Percentiles rank a stretch among this genome's conserved stretches.
Evolutionary conservation across 2,113 vertebrate genomes (phyloP).

Genomic region (Passer montanus): DNA sequence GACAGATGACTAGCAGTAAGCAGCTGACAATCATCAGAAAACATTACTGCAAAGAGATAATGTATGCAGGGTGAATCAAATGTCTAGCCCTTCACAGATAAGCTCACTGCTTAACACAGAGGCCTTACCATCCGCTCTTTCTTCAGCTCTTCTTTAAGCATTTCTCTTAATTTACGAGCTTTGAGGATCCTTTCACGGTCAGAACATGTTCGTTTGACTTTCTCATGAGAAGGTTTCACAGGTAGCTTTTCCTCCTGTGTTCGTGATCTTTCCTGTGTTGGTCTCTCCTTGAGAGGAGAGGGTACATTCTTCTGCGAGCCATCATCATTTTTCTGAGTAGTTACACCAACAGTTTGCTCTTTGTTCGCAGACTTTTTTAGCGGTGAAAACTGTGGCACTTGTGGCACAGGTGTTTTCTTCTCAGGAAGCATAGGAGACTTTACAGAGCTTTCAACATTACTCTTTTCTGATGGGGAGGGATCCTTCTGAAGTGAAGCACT

Average conservation of each 20-base stretch:
- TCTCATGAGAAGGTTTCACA: neutral
- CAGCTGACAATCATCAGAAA: neutral
- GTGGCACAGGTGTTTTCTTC: conserved; percentile 80
- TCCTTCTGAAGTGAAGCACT: conserved; percentile 18
- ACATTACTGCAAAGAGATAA: neutral
- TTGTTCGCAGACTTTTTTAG: conserved; percentile 54
- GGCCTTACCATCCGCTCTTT: conserved; percentile 84
- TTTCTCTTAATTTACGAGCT: conserved; percentile 87
- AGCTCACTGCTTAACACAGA: neutral
- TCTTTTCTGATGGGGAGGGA: neutral
- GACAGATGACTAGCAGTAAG: neutral
- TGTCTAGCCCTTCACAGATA: neutral
- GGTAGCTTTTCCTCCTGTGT: conserved; percentile 43
- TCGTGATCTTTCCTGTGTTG: conserved; percentile 43
- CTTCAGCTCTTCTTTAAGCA: conserved; percentile 86
- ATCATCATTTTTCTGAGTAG: conserved; percentile 31
- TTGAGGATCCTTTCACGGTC: conserved; percentile 87
- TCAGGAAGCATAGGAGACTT: conserved; percentile 56
- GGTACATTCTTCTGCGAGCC: conserved; percentile 25
- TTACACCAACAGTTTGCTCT: conserved; percentile 8
- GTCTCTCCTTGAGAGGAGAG: conserved; percentile 70
- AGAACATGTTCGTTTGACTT: conserved; percentile 60
- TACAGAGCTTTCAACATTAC: neutral
- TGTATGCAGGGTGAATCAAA: neutral
- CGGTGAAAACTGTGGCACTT: conserved; percentile 72